phyloP scores from a whole-genome alignment of 2,888 invertebrate genomes.

The Andrena marginata region DNA sequence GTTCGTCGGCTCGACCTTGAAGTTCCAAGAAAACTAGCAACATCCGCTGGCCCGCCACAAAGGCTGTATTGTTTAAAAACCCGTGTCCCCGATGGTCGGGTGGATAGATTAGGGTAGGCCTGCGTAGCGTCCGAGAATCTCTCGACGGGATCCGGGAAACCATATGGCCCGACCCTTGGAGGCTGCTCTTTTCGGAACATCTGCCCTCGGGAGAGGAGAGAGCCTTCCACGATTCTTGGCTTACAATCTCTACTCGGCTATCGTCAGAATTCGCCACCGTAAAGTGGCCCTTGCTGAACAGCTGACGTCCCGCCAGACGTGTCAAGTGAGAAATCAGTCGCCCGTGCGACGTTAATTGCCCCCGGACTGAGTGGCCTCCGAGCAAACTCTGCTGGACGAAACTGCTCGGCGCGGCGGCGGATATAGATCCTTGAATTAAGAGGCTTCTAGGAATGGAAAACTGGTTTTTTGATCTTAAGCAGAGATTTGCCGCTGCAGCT shows the following conservation, averaged over 20 bases:
- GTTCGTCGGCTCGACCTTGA: conserved; percentile 50
- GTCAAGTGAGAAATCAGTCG: conserved; percentile 3
- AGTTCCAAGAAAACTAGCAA: conserved; percentile 39
- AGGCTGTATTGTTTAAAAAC: conserved; percentile 47
- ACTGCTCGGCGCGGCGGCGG: too few species aligned
- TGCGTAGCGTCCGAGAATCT: conserved; percentile 2
- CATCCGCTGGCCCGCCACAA: conserved; percentile 41
- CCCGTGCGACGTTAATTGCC: neutral
- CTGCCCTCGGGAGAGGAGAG: conserved; percentile 30
- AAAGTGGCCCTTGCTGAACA: neutral
- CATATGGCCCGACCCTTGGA: conserved; percentile 49
- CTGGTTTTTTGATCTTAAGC: too few species aligned
- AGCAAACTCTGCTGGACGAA: too few species aligned
- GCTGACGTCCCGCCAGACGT: conserved; percentile 17
- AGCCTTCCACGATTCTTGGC: conserved; percentile 19
- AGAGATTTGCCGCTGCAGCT: too few species aligned
- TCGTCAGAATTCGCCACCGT: neutral
- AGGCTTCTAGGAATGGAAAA: too few species aligned
- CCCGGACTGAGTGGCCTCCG: neutral
- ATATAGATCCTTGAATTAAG: too few species aligned
- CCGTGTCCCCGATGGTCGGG: conserved; percentile 25
- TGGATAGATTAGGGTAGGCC: conserved; percentile 54
- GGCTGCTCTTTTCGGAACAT: conserved; percentile 58
- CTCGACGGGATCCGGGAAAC: conserved; percentile 50
- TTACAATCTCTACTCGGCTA: conserved; percentile 28